Percentiles rank a stretch among this genome's conserved stretches.
These are phyloP conservation scores for Reticulitermes lucifugus DNA, from an alignment of 2,888 invertebrate genomes.

Conservation along the genomic window DNA sequence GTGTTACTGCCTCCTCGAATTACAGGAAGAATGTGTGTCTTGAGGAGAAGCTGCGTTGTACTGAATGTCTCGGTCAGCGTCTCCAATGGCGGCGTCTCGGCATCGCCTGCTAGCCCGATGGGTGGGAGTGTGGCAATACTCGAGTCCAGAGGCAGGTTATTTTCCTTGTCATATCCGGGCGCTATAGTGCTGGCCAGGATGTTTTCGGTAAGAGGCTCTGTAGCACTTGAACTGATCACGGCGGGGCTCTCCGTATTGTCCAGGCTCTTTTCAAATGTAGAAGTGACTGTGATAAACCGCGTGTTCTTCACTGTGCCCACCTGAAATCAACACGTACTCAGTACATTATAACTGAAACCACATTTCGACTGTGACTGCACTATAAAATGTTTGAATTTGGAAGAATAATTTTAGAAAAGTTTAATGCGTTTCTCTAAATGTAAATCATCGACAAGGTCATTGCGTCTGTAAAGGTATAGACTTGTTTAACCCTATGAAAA, in stretches of 20 bases:
- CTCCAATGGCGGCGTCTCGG: slow-evolving; percentile 88
- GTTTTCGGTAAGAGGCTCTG: slow-evolving; percentile 86
- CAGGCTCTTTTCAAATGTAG: slow-evolving; percentile 84
- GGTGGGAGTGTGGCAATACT: slow-evolving; percentile 87
- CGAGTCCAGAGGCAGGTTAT: slow-evolving; percentile 75
- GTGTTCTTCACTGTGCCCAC: slow-evolving; percentile 90
- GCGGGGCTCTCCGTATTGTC: slow-evolving; percentile 59
- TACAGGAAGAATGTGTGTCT: slow-evolving; percentile 89
- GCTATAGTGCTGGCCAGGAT: slow-evolving; percentile 80
- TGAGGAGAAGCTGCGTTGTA: slow-evolving; percentile 87
- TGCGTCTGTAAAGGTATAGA: no score
- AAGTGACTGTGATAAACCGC: slow-evolving; percentile 87
- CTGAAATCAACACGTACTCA: slow-evolving; percentile 64
- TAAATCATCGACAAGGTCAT: no score
- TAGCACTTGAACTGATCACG: slow-evolving; percentile 59
- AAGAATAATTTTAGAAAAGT: no score
- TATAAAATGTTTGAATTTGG: no score
- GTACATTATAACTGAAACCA: no score
- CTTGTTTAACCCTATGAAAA: no score
- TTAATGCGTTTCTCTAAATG: no score
- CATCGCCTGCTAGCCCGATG: slow-evolving; percentile 79
- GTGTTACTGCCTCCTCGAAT: slow-evolving; percentile 80
- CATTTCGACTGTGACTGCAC: no score
- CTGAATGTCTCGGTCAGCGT: slow-evolving; percentile 92
- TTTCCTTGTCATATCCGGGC: slow-evolving; percentile 76